Evolutionary conservation across 2,888 invertebrate genomes (phyloP).

Genomic region (Meandrusa payeni): DNA sequence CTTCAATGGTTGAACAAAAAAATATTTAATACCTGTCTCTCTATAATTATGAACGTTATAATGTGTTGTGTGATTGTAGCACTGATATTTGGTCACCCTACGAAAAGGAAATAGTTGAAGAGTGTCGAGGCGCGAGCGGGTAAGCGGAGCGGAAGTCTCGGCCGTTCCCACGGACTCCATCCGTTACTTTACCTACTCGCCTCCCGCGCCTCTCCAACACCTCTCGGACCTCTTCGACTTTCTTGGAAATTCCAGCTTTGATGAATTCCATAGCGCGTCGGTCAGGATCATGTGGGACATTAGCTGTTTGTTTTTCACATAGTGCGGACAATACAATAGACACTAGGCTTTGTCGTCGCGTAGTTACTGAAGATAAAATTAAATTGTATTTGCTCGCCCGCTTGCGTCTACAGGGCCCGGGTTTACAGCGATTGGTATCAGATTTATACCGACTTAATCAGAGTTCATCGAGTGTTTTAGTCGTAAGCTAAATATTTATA

Average conservation of each 20-base stretch:
- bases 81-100: conserved; percentile 54
- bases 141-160: conserved; percentile 71
- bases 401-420: too few relatives aligned
- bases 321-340: conserved; percentile 1
- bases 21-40: background rate
- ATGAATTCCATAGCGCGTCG: conserved; percentile 13
- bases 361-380: too few relatives aligned
- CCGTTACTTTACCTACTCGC: conserved; percentile 73
- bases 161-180: conserved; percentile 79
- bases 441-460: too few relatives aligned
- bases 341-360: too few relatives aligned
- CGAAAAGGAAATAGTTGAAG: conserved; percentile 72
- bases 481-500: too few relatives aligned
- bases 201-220: conserved; percentile 30
- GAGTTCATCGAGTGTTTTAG: too few relatives aligned
- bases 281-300: conserved; percentile 6
- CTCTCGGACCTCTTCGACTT: conserved; percentile 32
- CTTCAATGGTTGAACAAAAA: too few relatives aligned
- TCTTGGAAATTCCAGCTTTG: conserved; percentile 37
- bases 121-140: conserved; percentile 60
- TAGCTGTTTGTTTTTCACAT: conserved; percentile 9
- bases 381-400: too few relatives aligned
- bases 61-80: background rate
- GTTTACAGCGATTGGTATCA: too few relatives aligned
- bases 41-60: background rate